phyloP scores from a whole-genome alignment of 1,140 invertebrate genomes.

The Scaptodrosophila lebanonensis region DNA sequence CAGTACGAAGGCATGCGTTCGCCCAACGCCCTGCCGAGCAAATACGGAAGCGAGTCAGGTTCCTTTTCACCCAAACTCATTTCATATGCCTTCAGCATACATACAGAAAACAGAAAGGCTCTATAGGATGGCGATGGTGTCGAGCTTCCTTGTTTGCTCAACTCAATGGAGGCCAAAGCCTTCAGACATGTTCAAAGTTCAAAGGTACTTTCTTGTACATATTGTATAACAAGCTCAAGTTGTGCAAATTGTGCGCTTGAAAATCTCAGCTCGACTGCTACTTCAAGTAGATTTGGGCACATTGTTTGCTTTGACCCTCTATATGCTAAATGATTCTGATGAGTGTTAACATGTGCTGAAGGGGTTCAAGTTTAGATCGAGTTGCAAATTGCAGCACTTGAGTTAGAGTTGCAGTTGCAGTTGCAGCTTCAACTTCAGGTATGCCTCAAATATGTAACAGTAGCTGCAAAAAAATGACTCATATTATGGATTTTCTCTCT shows the following conservation, averaged over 20 bases:
- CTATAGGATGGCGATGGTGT: constrained; percentile 21
- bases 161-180: constrained; percentile 7
- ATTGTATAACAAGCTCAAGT: constrained; percentile 61
- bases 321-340: constrained; percentile 21
- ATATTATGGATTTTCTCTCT: constrained; percentile 68
- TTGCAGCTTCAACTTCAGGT: too few species aligned
- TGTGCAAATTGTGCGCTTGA: constrained; percentile 56
- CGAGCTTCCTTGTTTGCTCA: constrained; percentile 50
- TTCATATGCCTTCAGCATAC: constrained; percentile 46
- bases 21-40: constrained; percentile 14
- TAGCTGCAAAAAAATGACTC: constrained; percentile 49
- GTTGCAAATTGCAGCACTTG: constrained; percentile 20
- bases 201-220: constrained; percentile 46
- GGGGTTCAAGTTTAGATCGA: constrained; percentile 25
- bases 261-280: constrained; percentile 5
- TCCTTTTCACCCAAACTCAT: constrained; percentile 57
- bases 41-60: constrained; percentile 58
- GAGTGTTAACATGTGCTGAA: constrained; percentile 41
- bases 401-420: constrained; percentile 32
- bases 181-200: constrained; percentile 50
- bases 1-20: background rate
- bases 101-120: constrained; percentile 36
- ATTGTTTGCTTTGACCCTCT: constrained; percentile 53
- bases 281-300: constrained; percentile 58
- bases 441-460: too few species aligned